Evolutionary conservation across 1,140 invertebrate genomes (phyloP), one percentile per base, ranked within the genome.

Genomic region (Papilio xuthus): DNA sequence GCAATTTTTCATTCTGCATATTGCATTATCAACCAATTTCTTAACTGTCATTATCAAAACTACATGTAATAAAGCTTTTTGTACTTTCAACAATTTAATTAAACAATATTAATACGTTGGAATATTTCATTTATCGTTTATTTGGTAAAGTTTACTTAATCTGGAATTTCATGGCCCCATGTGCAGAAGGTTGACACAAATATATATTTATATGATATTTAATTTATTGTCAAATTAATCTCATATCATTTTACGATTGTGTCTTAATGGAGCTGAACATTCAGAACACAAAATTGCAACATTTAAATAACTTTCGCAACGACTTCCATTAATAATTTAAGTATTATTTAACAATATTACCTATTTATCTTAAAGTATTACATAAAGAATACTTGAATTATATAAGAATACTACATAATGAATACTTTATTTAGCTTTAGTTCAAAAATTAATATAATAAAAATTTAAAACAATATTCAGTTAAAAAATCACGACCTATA

Each of bases 181-280:
- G 56, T 20, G 37, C 10, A 18, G 20, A 80, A 80, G 47, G 78
- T 53, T 71, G 67, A 53, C 42, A 80, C 74, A 80, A 77, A 81
- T 81, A 81, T 80, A 78, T 80, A n/a, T 83, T 83, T 79, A 80
- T 83, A 44, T 53, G 75, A 63, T 80, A 81, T 81, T 73, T 23
- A 20, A 32, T 72, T 72, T 77, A 78, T 73, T 79, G 42, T 74
- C 74, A 50, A 60, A 71, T 78, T 73, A 26, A 26, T 73, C 41
- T 71, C 70, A 44, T n/a, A 71, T 44, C 8, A 71, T 71, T 71
- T 69, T 69, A 37, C 67, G 67, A 37, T n/a, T 69, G 28, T 18
- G 13, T 15, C 6, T 69, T 69, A 60, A 69, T 15, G 67, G 37
- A 69, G 32, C 28, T 18, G 6, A 37, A 13, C 67, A 18, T 6